These are phyloP conservation scores for Hydrocynus forskahlii DNA, from an alignment of 2,797 vertebrate species.

Conservation along the genomic window DNA sequence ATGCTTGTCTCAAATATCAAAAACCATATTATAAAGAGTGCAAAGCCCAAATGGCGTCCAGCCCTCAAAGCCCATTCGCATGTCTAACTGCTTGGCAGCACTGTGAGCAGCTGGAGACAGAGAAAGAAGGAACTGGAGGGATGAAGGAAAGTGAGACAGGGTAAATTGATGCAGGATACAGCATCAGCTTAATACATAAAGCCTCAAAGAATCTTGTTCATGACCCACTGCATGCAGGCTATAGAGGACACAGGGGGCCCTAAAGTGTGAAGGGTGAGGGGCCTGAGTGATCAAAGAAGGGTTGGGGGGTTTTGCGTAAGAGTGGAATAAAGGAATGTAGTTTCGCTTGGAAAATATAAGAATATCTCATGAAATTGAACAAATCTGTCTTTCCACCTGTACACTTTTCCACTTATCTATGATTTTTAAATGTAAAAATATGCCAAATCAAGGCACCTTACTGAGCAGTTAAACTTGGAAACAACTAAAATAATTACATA, in stretches of 20 bases:
- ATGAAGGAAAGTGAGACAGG: background rate
- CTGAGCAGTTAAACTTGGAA: too few relatives aligned
- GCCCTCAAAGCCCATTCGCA: slow-evolving; percentile 20
- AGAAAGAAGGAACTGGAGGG: background rate
- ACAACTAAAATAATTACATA: too few relatives aligned
- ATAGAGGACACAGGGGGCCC: background rate
- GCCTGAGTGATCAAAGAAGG: background rate
- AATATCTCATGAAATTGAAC: slow-evolving; percentile 2
- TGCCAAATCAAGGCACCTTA: too few relatives aligned
- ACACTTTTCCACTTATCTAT: too few relatives aligned
- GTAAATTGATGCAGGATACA: background rate
- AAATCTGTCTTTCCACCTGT: background rate
- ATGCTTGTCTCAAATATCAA: slow-evolving; percentile 20
- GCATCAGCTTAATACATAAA: background rate
- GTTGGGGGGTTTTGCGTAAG: slow-evolving; percentile 24
- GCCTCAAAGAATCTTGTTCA: slow-evolving; percentile 8
- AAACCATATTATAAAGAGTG: slow-evolving; percentile 26
- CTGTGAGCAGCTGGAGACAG: slow-evolving; percentile 13
- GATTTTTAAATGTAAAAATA: too few relatives aligned
- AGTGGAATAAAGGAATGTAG: slow-evolving; percentile 32
- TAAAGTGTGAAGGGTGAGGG: slow-evolving; percentile 43
- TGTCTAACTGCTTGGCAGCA: slow-evolving; percentile 6
- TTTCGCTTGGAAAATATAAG: slow-evolving; percentile 3
- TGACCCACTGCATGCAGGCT: background rate
- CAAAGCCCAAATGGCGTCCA: background rate